Percentiles rank a stretch among this genome's conserved stretches.
Evolutionary conservation across 2,888 invertebrate species (phyloP).

Genomic region (Spisula subtruncata): DNA sequence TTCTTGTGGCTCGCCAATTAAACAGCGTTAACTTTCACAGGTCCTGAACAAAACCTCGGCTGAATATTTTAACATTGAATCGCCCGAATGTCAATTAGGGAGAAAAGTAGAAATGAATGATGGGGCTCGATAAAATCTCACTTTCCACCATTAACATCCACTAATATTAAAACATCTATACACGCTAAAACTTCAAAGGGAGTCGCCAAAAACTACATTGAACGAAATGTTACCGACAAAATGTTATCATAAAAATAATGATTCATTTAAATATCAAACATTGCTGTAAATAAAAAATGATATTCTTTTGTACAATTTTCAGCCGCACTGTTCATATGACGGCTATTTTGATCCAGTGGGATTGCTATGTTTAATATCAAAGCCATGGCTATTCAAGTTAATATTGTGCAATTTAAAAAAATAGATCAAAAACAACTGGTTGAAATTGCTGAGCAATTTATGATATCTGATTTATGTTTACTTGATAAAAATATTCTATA

Average conservation of each 20-base stretch:
- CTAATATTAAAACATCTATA: conserved; percentile 53
- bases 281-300: conserved; percentile 59
- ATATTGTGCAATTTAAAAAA: conserved; percentile 4
- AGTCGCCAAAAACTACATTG: conserved; percentile 47
- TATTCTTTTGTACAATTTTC: conserved; percentile 65
- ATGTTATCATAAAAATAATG: conserved; percentile 69
- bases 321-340: conserved; percentile 43
- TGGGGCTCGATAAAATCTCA: conserved; percentile 67
- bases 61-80: conserved; percentile 63
- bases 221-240: conserved; percentile 66
- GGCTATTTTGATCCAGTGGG: conserved; percentile 1
- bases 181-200: conserved; percentile 65
- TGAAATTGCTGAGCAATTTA: neutral
- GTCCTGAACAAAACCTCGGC: conserved; percentile 48
- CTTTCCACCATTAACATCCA: conserved; percentile 62
- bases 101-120: conserved; percentile 55
- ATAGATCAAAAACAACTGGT: neutral
- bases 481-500: no score
- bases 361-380: conserved; percentile 34
- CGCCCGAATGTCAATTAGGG: conserved; percentile 65
- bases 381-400: conserved; percentile 13
- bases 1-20: conserved; percentile 34
- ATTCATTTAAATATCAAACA: conserved; percentile 69
- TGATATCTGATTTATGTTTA: no score
- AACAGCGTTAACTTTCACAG: conserved; percentile 33